A percentile compares a stretch with the other conserved stretches of the same genome.
These are phyloP conservation scores for Myiagra hebetior DNA, from an alignment of 2,113 vertebrate species.

Conservation along the genomic window DNA sequence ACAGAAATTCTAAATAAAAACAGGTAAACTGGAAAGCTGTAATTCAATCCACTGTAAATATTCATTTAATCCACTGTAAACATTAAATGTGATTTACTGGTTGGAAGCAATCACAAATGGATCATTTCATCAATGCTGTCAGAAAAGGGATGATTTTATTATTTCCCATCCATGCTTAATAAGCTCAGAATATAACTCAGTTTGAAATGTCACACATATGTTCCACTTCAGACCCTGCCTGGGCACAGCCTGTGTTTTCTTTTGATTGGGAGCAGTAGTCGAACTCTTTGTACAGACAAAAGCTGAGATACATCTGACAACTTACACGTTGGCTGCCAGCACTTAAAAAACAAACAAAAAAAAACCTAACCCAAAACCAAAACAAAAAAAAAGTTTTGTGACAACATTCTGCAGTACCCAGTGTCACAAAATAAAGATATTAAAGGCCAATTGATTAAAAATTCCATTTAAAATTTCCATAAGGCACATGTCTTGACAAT, in stretches of 20 bases:
- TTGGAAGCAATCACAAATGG: neutral
- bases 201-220: neutral
- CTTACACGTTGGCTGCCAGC: neutral
- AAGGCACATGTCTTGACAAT: neutral
- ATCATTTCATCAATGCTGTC: neutral
- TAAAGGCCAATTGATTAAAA: neutral
- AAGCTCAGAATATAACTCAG: neutral
- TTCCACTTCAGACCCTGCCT: neutral
- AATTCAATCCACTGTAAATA: neutral
- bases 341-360: neutral
- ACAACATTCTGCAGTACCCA: neutral
- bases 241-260: neutral
- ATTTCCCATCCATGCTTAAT: neutral
- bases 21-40: neutral
- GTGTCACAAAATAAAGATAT: neutral
- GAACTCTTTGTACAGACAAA: neutral
- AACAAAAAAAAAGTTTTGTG: neutral
- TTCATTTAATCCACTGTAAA: neutral
- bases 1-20: neutral
- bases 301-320: neutral
- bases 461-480: neutral
- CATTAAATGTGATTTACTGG: neutral
- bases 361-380: neutral
- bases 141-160: neutral
- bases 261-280: neutral